phyloP scores from a whole-genome alignment of 2,797 vertebrate genomes.

The Pristis pectinata region DNA sequence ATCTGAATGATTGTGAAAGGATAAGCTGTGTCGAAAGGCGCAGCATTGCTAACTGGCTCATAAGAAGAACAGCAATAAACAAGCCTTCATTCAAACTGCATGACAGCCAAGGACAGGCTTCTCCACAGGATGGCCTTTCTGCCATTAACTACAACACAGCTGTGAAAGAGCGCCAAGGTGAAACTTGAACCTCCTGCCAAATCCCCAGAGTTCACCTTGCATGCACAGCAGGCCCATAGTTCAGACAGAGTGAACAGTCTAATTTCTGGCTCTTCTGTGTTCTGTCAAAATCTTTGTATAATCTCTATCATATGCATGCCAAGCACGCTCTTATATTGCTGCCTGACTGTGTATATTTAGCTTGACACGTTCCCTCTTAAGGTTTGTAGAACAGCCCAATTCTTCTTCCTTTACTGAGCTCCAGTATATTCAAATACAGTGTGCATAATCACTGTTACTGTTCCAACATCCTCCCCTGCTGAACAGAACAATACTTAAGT shows the following conservation, averaged over 20 bases:
- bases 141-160: constrained; percentile 48
- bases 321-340: constrained; percentile 7
- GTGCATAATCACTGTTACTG: background rate
- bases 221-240: background rate
- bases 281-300: constrained; percentile 23
- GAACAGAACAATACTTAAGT: constrained; percentile 1
- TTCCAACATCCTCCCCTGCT: background rate
- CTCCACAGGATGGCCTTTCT: constrained; percentile 43
- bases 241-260: constrained; percentile 18
- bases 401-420: background rate
- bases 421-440: background rate
- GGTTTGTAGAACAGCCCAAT: background rate
- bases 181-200: constrained; percentile 35
- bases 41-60: background rate
- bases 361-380: constrained; percentile 18
- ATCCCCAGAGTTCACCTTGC: background rate
- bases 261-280: constrained; percentile 28
- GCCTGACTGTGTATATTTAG: constrained; percentile 15
- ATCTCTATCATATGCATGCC: constrained; percentile 23
- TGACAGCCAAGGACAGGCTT: constrained; percentile 45
- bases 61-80: background rate
- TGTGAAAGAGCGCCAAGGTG: constrained; percentile 39
- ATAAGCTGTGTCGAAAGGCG: background rate
- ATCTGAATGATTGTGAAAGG: background rate
- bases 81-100: constrained; percentile 50